Evolutionary conservation across 2,113 vertebrate species (phyloP).

Genomic region (Orthonyx spaldingii): DNA sequence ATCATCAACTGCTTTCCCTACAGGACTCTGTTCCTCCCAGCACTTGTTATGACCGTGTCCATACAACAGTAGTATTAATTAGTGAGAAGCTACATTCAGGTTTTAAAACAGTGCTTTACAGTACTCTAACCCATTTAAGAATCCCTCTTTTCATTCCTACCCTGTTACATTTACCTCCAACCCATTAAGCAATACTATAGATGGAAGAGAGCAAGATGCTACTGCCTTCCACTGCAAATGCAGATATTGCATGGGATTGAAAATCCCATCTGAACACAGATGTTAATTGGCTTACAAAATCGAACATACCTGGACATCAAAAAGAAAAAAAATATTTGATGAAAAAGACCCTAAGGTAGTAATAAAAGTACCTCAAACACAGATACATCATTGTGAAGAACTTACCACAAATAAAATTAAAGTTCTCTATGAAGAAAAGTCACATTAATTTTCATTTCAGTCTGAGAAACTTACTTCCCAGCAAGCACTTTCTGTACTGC

Average conservation of each 20-base stretch:
- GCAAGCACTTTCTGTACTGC: background rate
- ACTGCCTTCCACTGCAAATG: background rate
- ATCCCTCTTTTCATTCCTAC: background rate
- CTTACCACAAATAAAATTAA: background rate
- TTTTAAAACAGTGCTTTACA: background rate
- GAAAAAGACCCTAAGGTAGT: background rate
- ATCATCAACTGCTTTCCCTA: background rate
- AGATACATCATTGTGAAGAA: background rate
- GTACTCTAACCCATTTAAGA: background rate
- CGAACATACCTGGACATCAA: background rate
- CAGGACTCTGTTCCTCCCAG: background rate
- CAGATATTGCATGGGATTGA: background rate
- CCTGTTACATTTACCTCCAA: background rate
- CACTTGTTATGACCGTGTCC: background rate
- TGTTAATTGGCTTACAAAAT: background rate
- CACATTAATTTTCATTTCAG: background rate
- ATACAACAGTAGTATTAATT: background rate
- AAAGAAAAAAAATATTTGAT: background rate
- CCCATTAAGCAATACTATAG: background rate
- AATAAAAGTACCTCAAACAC: background rate
- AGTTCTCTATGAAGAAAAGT: background rate
- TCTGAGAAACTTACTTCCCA: background rate
- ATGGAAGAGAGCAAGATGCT: background rate
- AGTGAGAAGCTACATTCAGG: background rate
- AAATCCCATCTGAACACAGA: background rate